Base-by-base conservation (phyloP, 2,888 invertebrate genomes). In the Philaethria dido region DNA sequence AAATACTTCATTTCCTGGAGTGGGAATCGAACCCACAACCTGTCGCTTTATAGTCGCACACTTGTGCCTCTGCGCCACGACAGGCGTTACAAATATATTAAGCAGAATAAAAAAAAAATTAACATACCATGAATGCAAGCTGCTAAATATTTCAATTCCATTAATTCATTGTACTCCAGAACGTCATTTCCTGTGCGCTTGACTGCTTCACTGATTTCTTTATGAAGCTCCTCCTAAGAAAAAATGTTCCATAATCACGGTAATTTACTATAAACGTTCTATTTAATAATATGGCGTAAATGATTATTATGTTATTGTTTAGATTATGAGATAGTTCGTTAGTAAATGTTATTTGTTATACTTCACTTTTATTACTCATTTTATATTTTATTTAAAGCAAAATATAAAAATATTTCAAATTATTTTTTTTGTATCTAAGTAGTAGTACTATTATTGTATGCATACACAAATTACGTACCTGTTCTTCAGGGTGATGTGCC, bases 111-210 rank as follows among this genome's bases (percentile, higher is more conserved):
- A 4, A 33, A 33, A 39, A 13, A 13, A 39, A 39, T 39, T 3
- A 39, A 39, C 9, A 42, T 75, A 88, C 88, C 89, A 59, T 80
- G 71, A 45, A 89, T 81, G 74, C 88, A 87, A 0, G 83, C 81
- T 14, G 82, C 80, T 29, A 89, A 74, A 73, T 85, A 88, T 69
- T 83, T 86, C 66, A 87, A 73, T 68, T 86, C 80, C 68, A 85
- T 69, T 74, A 88, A 78, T 64, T 87, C 85, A 69, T 84, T 83
- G 75, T 87, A 89, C 14, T 87, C 81, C 72, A 89, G 77, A 74
- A 84, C 69, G 2, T 82, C 84, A 63, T 83, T 84, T 18, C 74
- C 84, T 57, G 73, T 82, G 63, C 72, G 72, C 72, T 80, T 78
- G 36, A 81, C 72, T 13, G 84, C 82, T 18, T 80, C 78, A 44